These are phyloP conservation scores for Diloba caeruleocephala DNA, from an alignment of 2,888 invertebrate species.

Conservation along the genomic window DNA sequence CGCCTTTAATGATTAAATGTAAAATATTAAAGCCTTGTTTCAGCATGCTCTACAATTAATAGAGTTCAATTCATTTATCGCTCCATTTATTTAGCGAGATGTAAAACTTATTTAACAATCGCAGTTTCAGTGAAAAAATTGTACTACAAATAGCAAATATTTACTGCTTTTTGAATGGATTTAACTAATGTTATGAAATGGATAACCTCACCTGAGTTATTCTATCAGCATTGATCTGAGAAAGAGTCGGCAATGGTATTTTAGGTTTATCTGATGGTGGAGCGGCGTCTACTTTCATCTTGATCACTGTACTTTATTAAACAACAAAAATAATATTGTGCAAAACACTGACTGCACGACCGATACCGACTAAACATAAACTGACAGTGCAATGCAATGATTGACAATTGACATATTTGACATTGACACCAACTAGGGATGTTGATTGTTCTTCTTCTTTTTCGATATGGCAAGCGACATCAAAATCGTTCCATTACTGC, in stretches of 20 bases:
- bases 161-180: slow-evolving; percentile 8
- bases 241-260: slow-evolving; percentile 93
- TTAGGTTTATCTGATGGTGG: slow-evolving; percentile 80
- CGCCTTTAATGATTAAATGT: too few relatives aligned
- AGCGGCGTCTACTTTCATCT: slow-evolving; percentile 77
- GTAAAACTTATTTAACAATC: too few relatives aligned
- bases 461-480: too few relatives aligned
- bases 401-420: too few relatives aligned
- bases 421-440: too few relatives aligned
- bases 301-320: slow-evolving; percentile 16
- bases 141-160: slow-evolving; percentile 3
- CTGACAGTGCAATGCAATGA: neutral
- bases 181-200: slow-evolving; percentile 58
- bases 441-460: too few relatives aligned
- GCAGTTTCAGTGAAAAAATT: neutral
- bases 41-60: too few relatives aligned
- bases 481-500: too few relatives aligned
- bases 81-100: too few relatives aligned
- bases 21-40: too few relatives aligned
- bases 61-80: too few relatives aligned
- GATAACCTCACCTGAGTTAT: slow-evolving; percentile 92
- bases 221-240: slow-evolving; percentile 96
- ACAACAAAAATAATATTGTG: slow-evolving; percentile 14
- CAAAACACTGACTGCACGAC: slow-evolving; percentile 6
- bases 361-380: neutral